Evolutionary conservation across 2,888 invertebrate species (phyloP).

Genomic region (Idaea aversata): DNA sequence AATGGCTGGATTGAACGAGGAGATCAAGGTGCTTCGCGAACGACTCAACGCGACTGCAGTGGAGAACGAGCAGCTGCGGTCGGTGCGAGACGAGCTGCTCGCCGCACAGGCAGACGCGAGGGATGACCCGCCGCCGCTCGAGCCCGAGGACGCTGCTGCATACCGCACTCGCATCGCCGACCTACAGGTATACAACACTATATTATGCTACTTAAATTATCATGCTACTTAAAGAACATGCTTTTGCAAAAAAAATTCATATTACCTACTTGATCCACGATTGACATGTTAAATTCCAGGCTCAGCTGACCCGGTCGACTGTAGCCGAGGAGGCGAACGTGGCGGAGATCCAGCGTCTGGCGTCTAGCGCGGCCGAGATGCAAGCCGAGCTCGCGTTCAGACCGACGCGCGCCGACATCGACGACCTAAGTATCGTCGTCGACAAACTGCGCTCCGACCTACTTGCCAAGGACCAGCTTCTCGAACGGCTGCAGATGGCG

Average conservation of each 20-base stretch:
- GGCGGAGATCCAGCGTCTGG: constrained; percentile 79
- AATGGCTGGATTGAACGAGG: constrained; percentile 73
- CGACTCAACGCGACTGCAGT: constrained; percentile 45
- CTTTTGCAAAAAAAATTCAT: too few species aligned
- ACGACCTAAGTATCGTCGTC: constrained; percentile 75
- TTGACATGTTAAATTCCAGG: constrained; percentile 38
- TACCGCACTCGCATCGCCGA: constrained; percentile 56
- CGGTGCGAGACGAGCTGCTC: constrained; percentile 65
- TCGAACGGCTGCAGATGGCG: constrained; percentile 38
- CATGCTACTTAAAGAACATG: too few species aligned
- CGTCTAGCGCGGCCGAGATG: constrained; percentile 71
- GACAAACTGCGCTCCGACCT: constrained; percentile 53
- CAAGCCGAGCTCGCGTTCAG: constrained; percentile 81
- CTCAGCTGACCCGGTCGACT: constrained; percentile 63
- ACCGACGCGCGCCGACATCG: constrained; percentile 79
- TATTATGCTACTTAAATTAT: not conserved
- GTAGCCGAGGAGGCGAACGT: constrained; percentile 79
- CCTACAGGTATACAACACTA: constrained; percentile 50
- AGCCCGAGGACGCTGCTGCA: constrained; percentile 48
- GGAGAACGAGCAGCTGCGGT: constrained; percentile 63
- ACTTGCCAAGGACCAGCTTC: constrained; percentile 38
- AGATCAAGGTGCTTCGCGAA: constrained; percentile 66
- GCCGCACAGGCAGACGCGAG: constrained; percentile 49
- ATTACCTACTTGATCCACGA: too few species aligned
- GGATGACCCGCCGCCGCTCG: constrained; percentile 36